These are phyloP conservation scores for Antigone vipio DNA, from an alignment of 2,113 vertebrate species.

Conservation along the genomic window DNA sequence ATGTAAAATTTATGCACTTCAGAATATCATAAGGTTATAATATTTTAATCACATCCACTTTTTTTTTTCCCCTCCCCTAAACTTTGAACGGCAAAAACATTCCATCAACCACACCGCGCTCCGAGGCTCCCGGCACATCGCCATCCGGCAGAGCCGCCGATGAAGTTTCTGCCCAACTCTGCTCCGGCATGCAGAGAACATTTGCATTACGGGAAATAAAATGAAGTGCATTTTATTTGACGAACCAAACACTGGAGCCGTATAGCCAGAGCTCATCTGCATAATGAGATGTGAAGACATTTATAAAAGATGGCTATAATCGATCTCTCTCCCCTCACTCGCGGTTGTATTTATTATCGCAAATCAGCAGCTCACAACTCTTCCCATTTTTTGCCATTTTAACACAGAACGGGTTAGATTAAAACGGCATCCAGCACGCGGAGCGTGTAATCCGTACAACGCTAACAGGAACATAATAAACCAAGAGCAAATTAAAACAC, in stretches of 20 bases:
- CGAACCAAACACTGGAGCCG: neutral
- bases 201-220: neutral
- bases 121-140: neutral
- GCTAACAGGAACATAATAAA: neutral
- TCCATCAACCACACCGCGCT: neutral
- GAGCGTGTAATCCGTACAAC: neutral
- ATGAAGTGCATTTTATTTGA: neutral
- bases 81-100: conserved; percentile 60
- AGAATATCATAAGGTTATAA: conserved; percentile 80
- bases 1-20: conserved; percentile 85
- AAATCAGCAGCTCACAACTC: conserved; percentile 7
- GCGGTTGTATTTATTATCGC: neutral
- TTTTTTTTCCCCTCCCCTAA: neutral
- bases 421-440: neutral
- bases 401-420: neutral
- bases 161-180: conserved; percentile 39
- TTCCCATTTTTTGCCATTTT: neutral
- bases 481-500: conserved; percentile 32
- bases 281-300: conserved; percentile 49
- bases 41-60: conserved; percentile 81
- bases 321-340: neutral
- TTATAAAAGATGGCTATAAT: conserved; percentile 38
- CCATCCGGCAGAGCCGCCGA: neutral
- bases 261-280: conserved; percentile 23
- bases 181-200: neutral